These are phyloP conservation scores for Florisuga fusca DNA, from an alignment of 2,797 vertebrate species.

Conservation along the genomic window DNA sequence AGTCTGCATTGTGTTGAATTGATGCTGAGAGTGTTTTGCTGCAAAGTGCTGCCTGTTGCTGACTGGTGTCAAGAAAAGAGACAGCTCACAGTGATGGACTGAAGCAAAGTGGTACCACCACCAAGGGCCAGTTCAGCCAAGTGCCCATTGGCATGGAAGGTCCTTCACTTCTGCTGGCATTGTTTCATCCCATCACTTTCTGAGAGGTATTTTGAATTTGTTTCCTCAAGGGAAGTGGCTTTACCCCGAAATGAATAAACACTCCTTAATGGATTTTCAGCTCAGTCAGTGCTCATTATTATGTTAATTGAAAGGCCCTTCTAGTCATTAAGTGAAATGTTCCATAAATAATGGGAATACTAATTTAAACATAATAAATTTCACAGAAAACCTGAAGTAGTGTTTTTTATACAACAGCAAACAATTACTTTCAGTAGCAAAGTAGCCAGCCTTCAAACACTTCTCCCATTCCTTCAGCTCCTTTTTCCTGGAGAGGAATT, in stretches of 20 bases:
- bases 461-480: not conserved
- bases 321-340: not conserved
- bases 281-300: not conserved
- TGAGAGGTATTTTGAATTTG: not conserved
- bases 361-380: not conserved
- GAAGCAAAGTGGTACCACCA: not conserved
- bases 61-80: not conserved
- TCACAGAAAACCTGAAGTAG: not conserved
- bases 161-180: not conserved
- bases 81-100: not conserved
- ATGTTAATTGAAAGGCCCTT: not conserved
- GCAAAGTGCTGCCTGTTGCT: not conserved
- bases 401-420: not conserved
- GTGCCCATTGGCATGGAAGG: not conserved
- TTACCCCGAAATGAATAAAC: not conserved
- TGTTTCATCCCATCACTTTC: not conserved
- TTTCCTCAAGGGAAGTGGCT: not conserved
- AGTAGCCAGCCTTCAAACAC: no score
- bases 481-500: not conserved
- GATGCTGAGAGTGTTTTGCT: not conserved
- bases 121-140: rapidly evolving
- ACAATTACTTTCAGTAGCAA: not conserved
- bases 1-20: not conserved
- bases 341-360: not conserved
- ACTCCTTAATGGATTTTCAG: not conserved